Conservation (phyloP, 2,113 vertebrate species). For the Labrus mixtus region DNA sequence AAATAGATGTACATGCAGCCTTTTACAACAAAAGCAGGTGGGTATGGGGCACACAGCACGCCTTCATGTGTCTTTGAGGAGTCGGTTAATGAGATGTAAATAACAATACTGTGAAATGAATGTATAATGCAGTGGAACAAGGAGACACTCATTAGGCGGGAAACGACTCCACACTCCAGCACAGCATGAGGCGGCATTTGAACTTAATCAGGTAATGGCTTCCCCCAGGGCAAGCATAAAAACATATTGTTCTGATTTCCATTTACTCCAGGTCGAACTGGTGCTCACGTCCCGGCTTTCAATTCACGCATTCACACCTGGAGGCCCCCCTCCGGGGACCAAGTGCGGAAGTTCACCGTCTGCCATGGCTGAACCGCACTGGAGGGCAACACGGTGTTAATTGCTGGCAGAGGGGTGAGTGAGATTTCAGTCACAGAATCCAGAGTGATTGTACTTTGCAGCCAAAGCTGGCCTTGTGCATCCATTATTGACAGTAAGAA, state of each 20-base stretch:
- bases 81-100: conserved; percentile 1
- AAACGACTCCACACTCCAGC: background rate
- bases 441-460: background rate
- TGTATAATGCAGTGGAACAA: conserved; percentile 33
- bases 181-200: conserved; percentile 42
- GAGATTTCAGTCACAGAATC: background rate
- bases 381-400: conserved; percentile 13
- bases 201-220: conserved; percentile 65
- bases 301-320: conserved; percentile 22
- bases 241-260: conserved; percentile 31
- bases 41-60: background rate
- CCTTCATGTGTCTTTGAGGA: background rate
- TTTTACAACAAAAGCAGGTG: background rate
- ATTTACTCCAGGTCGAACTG: conserved; percentile 19
- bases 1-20: no score
- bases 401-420: background rate
- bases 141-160: conserved; percentile 31
- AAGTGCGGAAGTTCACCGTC: background rate
- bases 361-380: conserved; percentile 6
- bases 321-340: conserved; percentile 25
- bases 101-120: conserved; percentile 36
- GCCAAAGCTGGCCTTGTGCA: background rate
- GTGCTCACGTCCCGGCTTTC: conserved; percentile 4
- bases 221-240: conserved; percentile 41
- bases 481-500: conserved; percentile 29